A percentile compares a stretch with the other conserved stretches of the same genome.
These are phyloP conservation scores for Marisa cornuarietis DNA, from an alignment of 1,140 invertebrate species.

Conservation along the genomic window DNA sequence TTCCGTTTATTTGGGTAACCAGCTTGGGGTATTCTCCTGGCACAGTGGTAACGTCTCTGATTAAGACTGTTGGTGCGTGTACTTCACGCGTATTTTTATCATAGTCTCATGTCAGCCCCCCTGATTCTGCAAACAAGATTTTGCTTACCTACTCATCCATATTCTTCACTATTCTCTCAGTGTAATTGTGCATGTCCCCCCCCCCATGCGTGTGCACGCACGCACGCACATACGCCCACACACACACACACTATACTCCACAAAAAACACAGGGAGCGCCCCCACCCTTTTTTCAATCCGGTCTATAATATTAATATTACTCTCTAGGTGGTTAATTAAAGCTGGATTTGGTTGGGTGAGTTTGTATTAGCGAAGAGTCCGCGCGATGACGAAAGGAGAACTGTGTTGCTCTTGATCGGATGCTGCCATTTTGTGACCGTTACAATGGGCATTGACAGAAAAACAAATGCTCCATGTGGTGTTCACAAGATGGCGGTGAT, in stretches of 20 bases:
- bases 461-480: conserved; percentile 21
- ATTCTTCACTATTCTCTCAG: background rate
- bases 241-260: conserved; percentile 5
- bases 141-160: background rate
- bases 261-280: conserved; percentile 16
- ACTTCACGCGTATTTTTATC: background rate
- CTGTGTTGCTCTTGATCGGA: background rate
- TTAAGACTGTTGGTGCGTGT: conserved; percentile 3
- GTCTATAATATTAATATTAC: background rate
- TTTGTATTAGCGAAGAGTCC: background rate
- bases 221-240: background rate
- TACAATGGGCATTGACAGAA: conserved; percentile 28
- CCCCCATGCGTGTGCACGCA: background rate
- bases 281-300: background rate
- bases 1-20: background rate
- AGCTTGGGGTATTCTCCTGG: background rate
- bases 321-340: background rate
- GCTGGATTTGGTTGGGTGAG: background rate
- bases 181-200: background rate
- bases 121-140: background rate
- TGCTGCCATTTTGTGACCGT: conserved; percentile 24
- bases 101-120: background rate
- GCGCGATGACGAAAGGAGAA: background rate
- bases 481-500: conserved; percentile 8
- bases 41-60: too few relatives aligned